Conservation (phyloP, 2,888 invertebrate genomes). For the Phortica okadai region DNA sequence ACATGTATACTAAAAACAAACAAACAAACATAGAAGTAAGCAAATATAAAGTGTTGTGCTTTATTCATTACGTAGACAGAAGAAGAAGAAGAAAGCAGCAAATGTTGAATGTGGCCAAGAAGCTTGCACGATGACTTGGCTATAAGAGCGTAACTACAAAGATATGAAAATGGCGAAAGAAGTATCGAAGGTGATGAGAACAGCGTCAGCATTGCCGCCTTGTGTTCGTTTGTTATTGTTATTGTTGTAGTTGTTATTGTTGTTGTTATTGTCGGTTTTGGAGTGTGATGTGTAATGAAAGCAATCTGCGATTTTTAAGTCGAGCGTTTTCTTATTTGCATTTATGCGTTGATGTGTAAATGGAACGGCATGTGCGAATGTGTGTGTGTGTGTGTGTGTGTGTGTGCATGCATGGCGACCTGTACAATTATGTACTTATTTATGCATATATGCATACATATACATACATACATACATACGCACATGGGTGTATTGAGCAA, state of each 20-base stretch:
- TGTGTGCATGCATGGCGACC: background rate
- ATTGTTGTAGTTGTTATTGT: too few relatives aligned
- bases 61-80: background rate
- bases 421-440: slow-evolving; percentile 40
- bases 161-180: slow-evolving; percentile 44
- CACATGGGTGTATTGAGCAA: background rate
- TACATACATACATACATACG: background rate
- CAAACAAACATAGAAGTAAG: slow-evolving; percentile 56
- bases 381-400: background rate
- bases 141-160: slow-evolving; percentile 15
- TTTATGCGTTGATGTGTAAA: slow-evolving; percentile 42
- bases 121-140: slow-evolving; percentile 47
- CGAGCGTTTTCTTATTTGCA: slow-evolving; percentile 62
- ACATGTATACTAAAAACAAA: slow-evolving; percentile 43
- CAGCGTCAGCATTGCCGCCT: too few relatives aligned
- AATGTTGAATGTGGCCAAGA: background rate
- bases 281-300: background rate
- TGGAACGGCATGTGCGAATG: background rate
- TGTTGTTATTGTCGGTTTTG: too few relatives aligned
- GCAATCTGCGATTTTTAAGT: slow-evolving; percentile 53
- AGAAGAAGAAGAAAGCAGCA: background rate
- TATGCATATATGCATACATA: slow-evolving; percentile 44
- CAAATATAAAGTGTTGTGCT: slow-evolving; percentile 48
- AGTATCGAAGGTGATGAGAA: background rate
- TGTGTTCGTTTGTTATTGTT: too few relatives aligned